Conservation (phyloP, 2,797 vertebrate species). For the Rhodeus uyekii region DNA sequence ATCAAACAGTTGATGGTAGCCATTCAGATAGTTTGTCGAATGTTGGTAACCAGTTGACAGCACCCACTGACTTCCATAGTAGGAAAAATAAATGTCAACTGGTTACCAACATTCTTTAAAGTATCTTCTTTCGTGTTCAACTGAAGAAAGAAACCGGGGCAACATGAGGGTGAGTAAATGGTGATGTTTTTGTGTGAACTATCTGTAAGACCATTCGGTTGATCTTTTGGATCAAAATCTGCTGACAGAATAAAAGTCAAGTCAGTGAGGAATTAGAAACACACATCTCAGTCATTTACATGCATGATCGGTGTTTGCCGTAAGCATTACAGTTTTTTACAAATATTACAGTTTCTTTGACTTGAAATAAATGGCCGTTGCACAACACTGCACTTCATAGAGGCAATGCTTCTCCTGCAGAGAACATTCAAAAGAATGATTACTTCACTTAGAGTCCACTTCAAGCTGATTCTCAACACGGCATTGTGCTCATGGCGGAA, state of each 20-base stretch:
- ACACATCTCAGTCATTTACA: background rate
- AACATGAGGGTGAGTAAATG: too few relatives aligned
- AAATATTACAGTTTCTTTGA: background rate
- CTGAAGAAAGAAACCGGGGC: too few relatives aligned
- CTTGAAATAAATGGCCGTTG: background rate
- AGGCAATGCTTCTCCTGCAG: background rate
- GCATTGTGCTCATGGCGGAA: background rate
- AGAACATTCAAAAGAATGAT: slow-evolving; percentile 8
- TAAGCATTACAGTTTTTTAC: background rate
- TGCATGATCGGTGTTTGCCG: background rate
- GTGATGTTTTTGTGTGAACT: too few relatives aligned
- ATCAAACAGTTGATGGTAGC: too few relatives aligned
- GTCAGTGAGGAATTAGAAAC: background rate
- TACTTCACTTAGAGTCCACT: background rate
- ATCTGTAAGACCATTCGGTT: background rate
- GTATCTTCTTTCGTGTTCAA: too few relatives aligned
- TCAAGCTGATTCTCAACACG: background rate
- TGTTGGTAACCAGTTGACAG: too few relatives aligned
- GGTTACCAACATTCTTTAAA: too few relatives aligned
- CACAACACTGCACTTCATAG: background rate
- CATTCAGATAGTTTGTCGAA: too few relatives aligned
- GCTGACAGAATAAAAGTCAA: background rate
- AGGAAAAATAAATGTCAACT: too few relatives aligned
- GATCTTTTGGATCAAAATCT: background rate
- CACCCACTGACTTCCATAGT: too few relatives aligned